These are phyloP conservation scores for Tetragonisca angustula DNA, from an alignment of 2,888 invertebrate species.

Conservation along the genomic window DNA sequence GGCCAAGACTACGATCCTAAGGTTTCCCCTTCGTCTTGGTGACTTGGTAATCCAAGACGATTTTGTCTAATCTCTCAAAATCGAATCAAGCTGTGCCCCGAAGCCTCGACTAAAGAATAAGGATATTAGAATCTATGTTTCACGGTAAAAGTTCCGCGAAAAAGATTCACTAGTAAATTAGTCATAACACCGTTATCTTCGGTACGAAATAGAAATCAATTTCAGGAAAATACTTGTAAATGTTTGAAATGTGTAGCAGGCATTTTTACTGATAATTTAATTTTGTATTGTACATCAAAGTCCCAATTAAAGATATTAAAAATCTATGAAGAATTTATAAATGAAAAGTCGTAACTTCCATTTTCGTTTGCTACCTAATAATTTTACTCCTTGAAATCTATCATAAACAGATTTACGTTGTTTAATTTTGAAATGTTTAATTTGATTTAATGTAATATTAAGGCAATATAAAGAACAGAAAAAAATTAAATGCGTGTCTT, in stretches of 20 bases:
- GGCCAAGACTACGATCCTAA: constrained; percentile 80
- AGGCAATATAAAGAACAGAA: too few relatives aligned
- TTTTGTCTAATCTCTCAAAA: constrained; percentile 70
- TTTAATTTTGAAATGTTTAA: too few relatives aligned
- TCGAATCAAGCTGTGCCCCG: constrained; percentile 64
- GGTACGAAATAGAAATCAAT: not conserved
- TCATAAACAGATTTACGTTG: too few relatives aligned
- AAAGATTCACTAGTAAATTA: not conserved
- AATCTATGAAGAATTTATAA: too few relatives aligned
- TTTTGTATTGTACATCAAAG: too few relatives aligned
- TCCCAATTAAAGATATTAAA: too few relatives aligned
- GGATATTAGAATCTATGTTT: constrained; percentile 41
- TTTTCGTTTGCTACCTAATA: too few relatives aligned
- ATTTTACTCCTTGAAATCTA: too few relatives aligned
- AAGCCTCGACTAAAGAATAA: constrained; percentile 64
- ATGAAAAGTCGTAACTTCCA: too few relatives aligned
- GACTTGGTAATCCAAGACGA: constrained; percentile 79
- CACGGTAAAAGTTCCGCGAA: not conserved
- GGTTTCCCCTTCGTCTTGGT: constrained; percentile 80
- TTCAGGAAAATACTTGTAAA: not conserved
- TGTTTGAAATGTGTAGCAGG: not conserved
- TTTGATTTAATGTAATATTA: too few relatives aligned
- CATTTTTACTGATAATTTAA: not conserved
- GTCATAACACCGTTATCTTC: not conserved
- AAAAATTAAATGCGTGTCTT: too few relatives aligned